Conservation (phyloP, 2,113 vertebrate species). For the Pterocles orientalis region DNA sequence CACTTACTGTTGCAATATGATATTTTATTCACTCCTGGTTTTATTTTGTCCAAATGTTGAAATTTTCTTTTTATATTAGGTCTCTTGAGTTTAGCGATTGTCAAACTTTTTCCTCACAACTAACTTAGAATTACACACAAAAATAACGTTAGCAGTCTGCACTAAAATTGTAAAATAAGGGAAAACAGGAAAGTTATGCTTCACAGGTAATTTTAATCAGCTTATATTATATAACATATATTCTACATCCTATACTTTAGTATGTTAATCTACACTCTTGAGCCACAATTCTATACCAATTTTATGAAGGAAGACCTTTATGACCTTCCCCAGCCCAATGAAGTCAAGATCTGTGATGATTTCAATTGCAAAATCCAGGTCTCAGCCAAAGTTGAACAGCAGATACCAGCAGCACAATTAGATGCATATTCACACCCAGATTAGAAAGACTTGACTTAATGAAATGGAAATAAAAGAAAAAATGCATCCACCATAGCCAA, state of each 20-base stretch:
- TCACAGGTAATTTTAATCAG: neutral
- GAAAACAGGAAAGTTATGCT: neutral
- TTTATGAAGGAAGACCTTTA: neutral
- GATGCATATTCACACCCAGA: neutral
- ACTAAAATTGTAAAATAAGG: neutral
- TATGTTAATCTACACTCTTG: neutral
- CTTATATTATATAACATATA: neutral
- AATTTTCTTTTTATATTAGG: conserved; percentile 58
- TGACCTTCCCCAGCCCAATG: neutral
- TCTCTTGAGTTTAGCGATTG: conserved; percentile 40
- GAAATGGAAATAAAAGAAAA: neutral
- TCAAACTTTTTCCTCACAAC: conserved; percentile 11
- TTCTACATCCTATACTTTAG: neutral
- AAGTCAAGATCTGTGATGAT: neutral
- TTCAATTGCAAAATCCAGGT: neutral
- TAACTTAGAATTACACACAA: conserved; percentile 14
- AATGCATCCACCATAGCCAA: neutral
- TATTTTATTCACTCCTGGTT: conserved; percentile 68
- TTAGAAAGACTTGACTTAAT: neutral
- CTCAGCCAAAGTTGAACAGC: neutral
- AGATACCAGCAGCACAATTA: neutral
- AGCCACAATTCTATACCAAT: neutral
- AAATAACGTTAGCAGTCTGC: neutral
- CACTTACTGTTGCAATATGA: conserved; percentile 26
- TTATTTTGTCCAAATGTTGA: conserved; percentile 56